These are phyloP conservation scores for Mermis nigrescens DNA, from an alignment of 2,888 invertebrate species.

Conservation along the genomic window DNA sequence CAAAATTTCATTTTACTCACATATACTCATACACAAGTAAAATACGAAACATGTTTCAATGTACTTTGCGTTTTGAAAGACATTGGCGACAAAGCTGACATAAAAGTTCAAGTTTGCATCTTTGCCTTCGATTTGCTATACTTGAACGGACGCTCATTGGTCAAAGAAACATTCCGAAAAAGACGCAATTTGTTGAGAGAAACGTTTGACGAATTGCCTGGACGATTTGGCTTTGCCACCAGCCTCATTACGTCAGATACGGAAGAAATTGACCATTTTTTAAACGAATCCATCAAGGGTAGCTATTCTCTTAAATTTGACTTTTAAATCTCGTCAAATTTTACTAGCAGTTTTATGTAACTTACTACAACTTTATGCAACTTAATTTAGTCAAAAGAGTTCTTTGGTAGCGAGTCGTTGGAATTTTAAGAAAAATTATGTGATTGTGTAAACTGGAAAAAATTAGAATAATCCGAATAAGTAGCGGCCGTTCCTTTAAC, in stretches of 20 bases:
- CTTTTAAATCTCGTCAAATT: too few relatives aligned
- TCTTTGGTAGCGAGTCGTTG: too few relatives aligned
- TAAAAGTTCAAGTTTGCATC: constrained; percentile 74
- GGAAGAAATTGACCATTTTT: constrained; percentile 77
- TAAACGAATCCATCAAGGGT: constrained; percentile 81
- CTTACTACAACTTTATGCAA: too few relatives aligned
- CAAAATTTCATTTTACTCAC: too few relatives aligned
- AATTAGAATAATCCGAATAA: too few relatives aligned
- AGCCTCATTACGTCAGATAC: constrained; percentile 57
- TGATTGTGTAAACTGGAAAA: too few relatives aligned
- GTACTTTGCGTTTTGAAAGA: constrained; percentile 39
- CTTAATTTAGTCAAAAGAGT: too few relatives aligned
- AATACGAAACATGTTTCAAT: too few relatives aligned
- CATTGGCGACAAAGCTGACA: constrained; percentile 47
- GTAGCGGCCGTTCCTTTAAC: too few relatives aligned
- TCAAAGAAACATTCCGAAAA: constrained; percentile 52
- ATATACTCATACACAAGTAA: too few relatives aligned
- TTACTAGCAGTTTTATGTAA: too few relatives aligned
- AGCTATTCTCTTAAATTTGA: constrained; percentile 9
- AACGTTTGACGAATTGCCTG: constrained; percentile 47
- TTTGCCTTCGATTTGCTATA: constrained; percentile 88
- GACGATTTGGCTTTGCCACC: constrained; percentile 71
- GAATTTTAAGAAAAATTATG: too few relatives aligned
- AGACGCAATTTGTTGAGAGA: constrained; percentile 53
- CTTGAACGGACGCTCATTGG: constrained; percentile 65